These are phyloP conservation scores for Taphrorychus bicolor DNA, from an alignment of 2,888 invertebrate genomes.

Conservation along the genomic window DNA sequence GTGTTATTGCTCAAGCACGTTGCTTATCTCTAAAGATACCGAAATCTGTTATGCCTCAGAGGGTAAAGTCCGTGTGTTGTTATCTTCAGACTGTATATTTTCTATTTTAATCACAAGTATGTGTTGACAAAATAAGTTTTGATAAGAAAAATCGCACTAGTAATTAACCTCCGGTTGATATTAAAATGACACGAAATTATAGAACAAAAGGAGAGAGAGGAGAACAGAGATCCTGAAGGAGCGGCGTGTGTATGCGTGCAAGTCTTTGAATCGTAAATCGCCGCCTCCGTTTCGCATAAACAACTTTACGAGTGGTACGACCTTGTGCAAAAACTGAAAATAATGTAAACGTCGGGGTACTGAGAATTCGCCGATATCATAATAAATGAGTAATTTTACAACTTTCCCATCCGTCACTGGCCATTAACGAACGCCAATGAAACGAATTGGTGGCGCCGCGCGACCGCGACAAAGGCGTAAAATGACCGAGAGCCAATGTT, in stretches of 20 bases:
- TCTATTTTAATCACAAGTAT: no score
- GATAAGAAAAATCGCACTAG: no score
- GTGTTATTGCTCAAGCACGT: no score
- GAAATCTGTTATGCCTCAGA: no score
- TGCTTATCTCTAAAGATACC: no score
- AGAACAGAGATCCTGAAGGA: not conserved
- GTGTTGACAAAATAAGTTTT: no score
- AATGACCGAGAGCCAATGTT: slow-evolving; percentile 19
- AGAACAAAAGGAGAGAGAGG: not conserved
- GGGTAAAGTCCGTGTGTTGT: no score
- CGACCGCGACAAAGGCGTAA: slow-evolving; percentile 34
- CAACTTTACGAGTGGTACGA: slow-evolving; percentile 19
- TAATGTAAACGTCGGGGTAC: slow-evolving; percentile 11
- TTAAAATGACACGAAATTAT: no score
- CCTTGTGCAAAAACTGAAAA: slow-evolving; percentile 30
- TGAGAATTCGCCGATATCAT: slow-evolving; percentile 8
- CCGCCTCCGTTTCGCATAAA: slow-evolving; percentile 10
- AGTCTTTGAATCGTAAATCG: not conserved
- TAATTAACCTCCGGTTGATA: no score
- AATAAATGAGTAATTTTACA: slow-evolving; percentile 21
- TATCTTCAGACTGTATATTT: no score
- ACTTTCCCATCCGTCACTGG: slow-evolving; percentile 12
- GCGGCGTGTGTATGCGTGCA: no score
- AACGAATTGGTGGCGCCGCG: slow-evolving; percentile 34
- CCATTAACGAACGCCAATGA: slow-evolving; percentile 32